These are phyloP conservation scores for Oreortyx pictus DNA, from an alignment of 2,797 vertebrate species.

Conservation along the genomic window DNA sequence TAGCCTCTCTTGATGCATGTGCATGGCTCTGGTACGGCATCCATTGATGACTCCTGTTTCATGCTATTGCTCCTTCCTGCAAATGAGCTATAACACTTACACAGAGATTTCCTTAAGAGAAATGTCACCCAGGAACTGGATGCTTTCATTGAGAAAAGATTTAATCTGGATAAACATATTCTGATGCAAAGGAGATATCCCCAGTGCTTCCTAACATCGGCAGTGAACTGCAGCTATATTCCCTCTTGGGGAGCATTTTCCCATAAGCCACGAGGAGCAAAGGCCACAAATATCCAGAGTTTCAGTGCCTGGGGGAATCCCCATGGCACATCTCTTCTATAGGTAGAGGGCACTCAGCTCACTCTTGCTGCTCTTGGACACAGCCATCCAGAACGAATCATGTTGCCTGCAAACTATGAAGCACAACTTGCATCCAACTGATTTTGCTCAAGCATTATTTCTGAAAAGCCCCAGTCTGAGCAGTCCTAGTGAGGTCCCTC, in stretches of 20 bases:
- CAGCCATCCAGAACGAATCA: not conserved
- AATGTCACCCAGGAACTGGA: not conserved
- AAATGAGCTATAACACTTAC: not conserved
- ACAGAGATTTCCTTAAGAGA: not conserved
- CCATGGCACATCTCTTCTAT: not conserved
- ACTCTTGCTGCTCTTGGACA: not conserved
- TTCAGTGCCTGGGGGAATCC: conserved; percentile 21
- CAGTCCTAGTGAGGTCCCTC: conserved; percentile 39
- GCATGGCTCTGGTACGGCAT: accelerated
- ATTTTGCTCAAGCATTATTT: not conserved
- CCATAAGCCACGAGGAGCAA: not conserved
- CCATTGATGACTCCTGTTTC: not conserved
- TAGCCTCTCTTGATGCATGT: not conserved
- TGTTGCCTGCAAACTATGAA: not conserved
- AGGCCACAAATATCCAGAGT: not conserved
- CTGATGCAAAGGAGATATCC: conserved; percentile 12
- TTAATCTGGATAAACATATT: conserved; percentile 11
- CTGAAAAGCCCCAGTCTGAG: not conserved
- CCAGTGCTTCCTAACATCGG: not conserved
- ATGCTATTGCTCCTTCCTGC: not conserved
- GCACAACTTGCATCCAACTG: not conserved
- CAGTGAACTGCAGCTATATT: conserved; percentile 24
- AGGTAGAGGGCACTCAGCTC: not conserved
- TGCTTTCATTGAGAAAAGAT: not conserved
- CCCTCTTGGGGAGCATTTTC: conserved; percentile 7